Evolutionary conservation across 64 coral and sea anemone species (phyloP).

Genomic region (Actinia tenebrosa): DNA sequence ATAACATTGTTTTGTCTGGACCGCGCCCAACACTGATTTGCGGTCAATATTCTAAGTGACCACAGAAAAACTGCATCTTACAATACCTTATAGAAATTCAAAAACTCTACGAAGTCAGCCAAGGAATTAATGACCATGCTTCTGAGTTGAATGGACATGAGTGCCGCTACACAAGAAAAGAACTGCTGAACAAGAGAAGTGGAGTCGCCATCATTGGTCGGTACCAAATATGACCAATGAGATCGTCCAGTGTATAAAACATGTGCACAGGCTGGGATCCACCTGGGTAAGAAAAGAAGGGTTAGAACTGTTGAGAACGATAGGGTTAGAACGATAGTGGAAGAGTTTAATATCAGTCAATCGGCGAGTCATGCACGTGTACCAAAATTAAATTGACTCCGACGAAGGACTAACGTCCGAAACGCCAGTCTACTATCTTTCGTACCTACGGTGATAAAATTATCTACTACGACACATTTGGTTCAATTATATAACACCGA

Average conservation of each 20-base stretch:
- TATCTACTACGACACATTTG: too few relatives aligned
- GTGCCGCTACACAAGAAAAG: conserved; percentile 84
- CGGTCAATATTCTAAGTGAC: too few relatives aligned
- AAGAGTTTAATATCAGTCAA: conserved; percentile 68
- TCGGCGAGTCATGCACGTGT: neutral
- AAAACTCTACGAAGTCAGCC: conserved; percentile 86
- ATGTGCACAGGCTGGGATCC: conserved; percentile 92
- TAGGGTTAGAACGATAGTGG: conserved; percentile 26
- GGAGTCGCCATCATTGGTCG: conserved; percentile 71
- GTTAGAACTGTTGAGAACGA: conserved; percentile 55
- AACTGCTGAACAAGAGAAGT: conserved; percentile 77
- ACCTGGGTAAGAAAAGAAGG: conserved; percentile 19
- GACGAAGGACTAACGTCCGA: too few relatives aligned
- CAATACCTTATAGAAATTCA: conserved; percentile 81
- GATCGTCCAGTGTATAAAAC: conserved; percentile 59
- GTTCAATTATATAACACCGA: too few relatives aligned
- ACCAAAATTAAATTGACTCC: too few relatives aligned
- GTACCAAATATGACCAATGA: conserved; percentile 90
- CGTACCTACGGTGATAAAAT: too few relatives aligned
- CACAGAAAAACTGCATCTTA: neutral
- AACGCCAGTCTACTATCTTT: too few relatives aligned
- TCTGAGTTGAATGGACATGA: conserved; percentile 96
- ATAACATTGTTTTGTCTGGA: too few relatives aligned
- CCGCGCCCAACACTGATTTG: too few relatives aligned
- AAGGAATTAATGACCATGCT: conserved; percentile 91